A percentile compares a stretch with the other conserved stretches of the same genome.
Conservation (phyloP, 2,888 invertebrate genomes). For the Tipula lateralis region DNA sequence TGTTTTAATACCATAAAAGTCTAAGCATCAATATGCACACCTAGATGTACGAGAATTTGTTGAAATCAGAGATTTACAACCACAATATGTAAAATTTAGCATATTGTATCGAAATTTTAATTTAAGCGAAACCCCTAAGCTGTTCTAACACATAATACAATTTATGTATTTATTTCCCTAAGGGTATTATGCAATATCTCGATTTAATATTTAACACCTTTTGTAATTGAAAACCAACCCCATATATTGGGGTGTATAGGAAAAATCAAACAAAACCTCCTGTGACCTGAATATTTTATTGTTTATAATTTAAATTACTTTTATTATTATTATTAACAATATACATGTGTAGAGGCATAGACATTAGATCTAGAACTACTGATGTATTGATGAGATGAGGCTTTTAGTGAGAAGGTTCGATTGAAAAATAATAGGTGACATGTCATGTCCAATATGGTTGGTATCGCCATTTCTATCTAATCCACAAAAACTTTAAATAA, state of each 20-base stretch:
- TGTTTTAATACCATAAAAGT: not conserved
- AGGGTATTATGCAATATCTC: not conserved
- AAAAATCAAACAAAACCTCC: not conserved
- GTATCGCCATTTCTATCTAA: too few relatives aligned
- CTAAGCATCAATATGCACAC: too few relatives aligned
- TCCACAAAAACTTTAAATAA: too few relatives aligned
- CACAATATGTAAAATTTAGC: not conserved
- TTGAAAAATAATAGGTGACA: too few relatives aligned
- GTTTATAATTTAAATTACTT: not conserved
- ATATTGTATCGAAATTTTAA: too few relatives aligned
- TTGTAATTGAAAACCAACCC: not conserved
- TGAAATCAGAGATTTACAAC: not conserved
- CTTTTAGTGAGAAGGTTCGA: too few relatives aligned
- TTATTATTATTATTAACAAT: not conserved
- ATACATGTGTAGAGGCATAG: not conserved
- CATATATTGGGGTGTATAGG: not conserved
- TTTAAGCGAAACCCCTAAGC: not conserved
- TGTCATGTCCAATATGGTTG: too few relatives aligned
- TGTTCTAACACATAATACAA: not conserved
- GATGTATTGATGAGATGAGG: too few relatives aligned
- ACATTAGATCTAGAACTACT: too few relatives aligned
- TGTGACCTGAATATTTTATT: not conserved
- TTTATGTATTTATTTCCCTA: not conserved
- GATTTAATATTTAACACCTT: not conserved
- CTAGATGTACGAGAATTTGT: not conserved